Evolutionary conservation across 2,888 invertebrate genomes (phyloP).

Genomic region (Lymantria monacha): DNA sequence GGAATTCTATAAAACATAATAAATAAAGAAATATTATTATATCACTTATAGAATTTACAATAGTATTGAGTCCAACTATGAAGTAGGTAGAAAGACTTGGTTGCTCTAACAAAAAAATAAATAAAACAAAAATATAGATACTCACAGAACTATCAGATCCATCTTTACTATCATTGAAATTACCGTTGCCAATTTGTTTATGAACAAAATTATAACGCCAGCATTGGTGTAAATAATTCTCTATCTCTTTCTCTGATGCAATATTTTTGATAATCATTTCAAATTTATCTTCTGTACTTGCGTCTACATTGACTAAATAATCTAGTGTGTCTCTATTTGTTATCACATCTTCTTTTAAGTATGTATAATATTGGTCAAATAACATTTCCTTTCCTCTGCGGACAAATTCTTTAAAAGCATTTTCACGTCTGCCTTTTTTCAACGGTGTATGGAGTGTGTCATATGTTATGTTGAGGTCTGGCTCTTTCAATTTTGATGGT

Average conservation of each 20-base stretch:
- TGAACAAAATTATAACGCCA: conserved; percentile 67
- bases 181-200: conserved; percentile 38
- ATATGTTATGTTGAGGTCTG: conserved; percentile 61
- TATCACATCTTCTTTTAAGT: conserved; percentile 38
- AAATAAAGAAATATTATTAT: not conserved
- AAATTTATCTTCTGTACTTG: conserved; percentile 69
- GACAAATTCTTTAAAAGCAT: conserved; percentile 66
- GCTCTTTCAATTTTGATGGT: conserved; percentile 45
- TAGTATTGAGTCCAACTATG: too few relatives aligned
- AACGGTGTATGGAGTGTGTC: conserved; percentile 57
- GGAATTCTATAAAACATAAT: conserved; percentile 18
- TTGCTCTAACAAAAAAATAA: too few relatives aligned
- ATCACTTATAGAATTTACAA: too few relatives aligned
- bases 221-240: conserved; percentile 66
- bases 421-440: conserved; percentile 59
- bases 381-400: conserved; percentile 64
- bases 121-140: too few relatives aligned
- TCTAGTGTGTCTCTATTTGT: conserved; percentile 48
- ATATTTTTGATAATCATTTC: conserved; percentile 55
- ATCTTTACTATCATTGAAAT: conserved; percentile 33
- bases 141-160: conserved; percentile 47
- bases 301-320: conserved; percentile 58
- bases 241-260: conserved; percentile 63
- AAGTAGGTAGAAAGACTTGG: too few relatives aligned
- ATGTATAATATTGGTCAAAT: conserved; percentile 57